Percentiles rank a stretch among this genome's conserved stretches.
Conservation (phyloP, 2,113 vertebrate genomes). For the Misgurnus anguillicaudatus region DNA sequence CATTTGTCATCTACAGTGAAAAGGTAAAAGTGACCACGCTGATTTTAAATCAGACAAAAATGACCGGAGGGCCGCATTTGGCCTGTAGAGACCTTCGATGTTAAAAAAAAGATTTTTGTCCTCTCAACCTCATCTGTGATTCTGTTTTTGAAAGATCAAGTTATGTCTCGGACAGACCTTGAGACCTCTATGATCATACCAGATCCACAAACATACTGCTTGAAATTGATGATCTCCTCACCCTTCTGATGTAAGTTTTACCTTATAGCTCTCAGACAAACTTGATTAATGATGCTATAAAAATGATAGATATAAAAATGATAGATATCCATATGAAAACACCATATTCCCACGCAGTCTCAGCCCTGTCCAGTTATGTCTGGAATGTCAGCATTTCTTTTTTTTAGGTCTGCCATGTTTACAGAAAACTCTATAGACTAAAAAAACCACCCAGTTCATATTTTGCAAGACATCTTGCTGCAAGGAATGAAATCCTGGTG, state of each 20-base stretch:
- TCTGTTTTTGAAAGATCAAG: too few relatives aligned
- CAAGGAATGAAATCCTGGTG: background rate
- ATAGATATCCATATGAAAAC: conserved; percentile 69
- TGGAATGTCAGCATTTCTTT: conserved; percentile 41
- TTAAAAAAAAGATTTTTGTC: too few relatives aligned
- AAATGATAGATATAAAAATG: conserved; percentile 72
- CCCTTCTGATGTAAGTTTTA: background rate
- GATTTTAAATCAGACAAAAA: too few relatives aligned
- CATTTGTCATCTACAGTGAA: too few relatives aligned
- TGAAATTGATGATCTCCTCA: too few relatives aligned
- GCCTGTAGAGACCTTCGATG: too few relatives aligned
- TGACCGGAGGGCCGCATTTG: too few relatives aligned
- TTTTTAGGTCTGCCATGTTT: conserved; percentile 53
- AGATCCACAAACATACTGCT: too few relatives aligned
- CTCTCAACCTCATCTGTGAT: too few relatives aligned
- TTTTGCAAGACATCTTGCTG: conserved; percentile 27
- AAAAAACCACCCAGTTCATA: background rate
- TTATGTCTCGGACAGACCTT: too few relatives aligned
- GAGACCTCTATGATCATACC: too few relatives aligned
- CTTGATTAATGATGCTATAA: conserved; percentile 71
- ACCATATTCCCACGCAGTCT: conserved; percentile 59
- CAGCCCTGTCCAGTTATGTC: conserved; percentile 47
- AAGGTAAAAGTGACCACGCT: too few relatives aligned
- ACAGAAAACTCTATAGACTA: conserved; percentile 40
- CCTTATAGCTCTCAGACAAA: conserved; percentile 60